A percentile compares a stretch with the other conserved stretches of the same genome.
Evolutionary conservation across 2,888 invertebrate genomes (phyloP).

Genomic region (Drosophila paramelanica): DNA sequence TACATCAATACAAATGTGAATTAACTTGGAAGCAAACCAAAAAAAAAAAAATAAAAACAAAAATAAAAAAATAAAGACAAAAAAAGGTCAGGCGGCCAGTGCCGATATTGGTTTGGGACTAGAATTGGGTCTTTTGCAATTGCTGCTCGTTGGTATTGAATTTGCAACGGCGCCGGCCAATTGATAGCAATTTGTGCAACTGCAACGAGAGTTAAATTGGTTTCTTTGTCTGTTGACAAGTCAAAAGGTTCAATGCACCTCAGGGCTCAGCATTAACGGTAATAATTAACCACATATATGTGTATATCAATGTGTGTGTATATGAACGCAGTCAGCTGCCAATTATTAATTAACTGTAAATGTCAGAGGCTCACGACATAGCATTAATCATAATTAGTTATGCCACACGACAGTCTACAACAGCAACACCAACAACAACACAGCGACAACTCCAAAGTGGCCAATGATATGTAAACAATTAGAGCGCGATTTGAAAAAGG

Average conservation of each 20-base stretch:
- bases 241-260: slow-evolving; percentile 66
- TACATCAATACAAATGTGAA: slow-evolving; percentile 35
- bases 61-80: background rate
- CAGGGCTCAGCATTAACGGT: slow-evolving; percentile 38
- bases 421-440: slow-evolving; percentile 28
- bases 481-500: slow-evolving; percentile 70
- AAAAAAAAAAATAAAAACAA: background rate
- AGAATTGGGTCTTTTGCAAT: slow-evolving; percentile 14
- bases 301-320: background rate
- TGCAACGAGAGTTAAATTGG: slow-evolving; percentile 2
- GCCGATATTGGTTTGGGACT: slow-evolving; percentile 19
- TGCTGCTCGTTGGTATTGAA: slow-evolving; percentile 22
- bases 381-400: slow-evolving; percentile 81
- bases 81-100: slow-evolving; percentile 32
- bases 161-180: slow-evolving; percentile 29
- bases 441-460: slow-evolving; percentile 29
- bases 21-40: slow-evolving; percentile 11
- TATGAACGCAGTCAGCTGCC: slow-evolving; percentile 43
- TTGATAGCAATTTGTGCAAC: slow-evolving; percentile 37
- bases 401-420: slow-evolving; percentile 69
- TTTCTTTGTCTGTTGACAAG: slow-evolving; percentile 3
- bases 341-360: slow-evolving; percentile 69
- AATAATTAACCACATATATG: slow-evolving; percentile 16
- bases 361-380: slow-evolving; percentile 67
- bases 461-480: slow-evolving; percentile 78